phyloP scores from a whole-genome alignment of 2,888 invertebrate genomes.

The Lumbricus terrestris region DNA sequence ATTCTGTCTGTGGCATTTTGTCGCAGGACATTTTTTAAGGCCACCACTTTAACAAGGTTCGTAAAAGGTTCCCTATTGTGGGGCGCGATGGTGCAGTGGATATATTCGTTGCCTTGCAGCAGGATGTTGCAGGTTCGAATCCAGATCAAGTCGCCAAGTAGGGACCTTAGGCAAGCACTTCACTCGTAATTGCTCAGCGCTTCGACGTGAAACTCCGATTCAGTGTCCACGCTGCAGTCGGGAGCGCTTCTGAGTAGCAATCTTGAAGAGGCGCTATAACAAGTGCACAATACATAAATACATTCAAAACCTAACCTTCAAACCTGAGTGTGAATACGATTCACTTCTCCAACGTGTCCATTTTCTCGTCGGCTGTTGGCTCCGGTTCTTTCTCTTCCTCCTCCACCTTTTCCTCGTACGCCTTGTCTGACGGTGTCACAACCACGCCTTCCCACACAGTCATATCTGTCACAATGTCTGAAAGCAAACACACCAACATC shows the following conservation, averaged over 20 bases:
- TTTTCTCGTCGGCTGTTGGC: neutral
- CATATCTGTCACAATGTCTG: slow-evolving; percentile 78
- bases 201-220: too few species aligned
- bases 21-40: too few species aligned
- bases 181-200: too few species aligned
- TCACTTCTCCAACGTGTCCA: neutral
- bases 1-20: too few species aligned
- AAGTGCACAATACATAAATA: neutral
- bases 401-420: slow-evolving; percentile 72
- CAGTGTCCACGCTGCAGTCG: too few species aligned
- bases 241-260: too few species aligned
- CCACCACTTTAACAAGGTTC: neutral
- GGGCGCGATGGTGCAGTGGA: too few species aligned
- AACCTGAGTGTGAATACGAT: neutral
- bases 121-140: too few species aligned
- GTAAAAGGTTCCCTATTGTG: neutral
- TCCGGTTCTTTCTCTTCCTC: slow-evolving; percentile 4
- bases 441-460: slow-evolving; percentile 96
- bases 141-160: too few species aligned
- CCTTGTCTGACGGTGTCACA: slow-evolving; percentile 89
- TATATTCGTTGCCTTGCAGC: too few species aligned
- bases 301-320: neutral
- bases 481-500: slow-evolving; percentile 6
- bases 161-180: too few species aligned
- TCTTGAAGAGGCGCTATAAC: too few species aligned